These are phyloP conservation scores for Athene noctua DNA, from an alignment of 2,113 vertebrate genomes.

Conservation along the genomic window DNA sequence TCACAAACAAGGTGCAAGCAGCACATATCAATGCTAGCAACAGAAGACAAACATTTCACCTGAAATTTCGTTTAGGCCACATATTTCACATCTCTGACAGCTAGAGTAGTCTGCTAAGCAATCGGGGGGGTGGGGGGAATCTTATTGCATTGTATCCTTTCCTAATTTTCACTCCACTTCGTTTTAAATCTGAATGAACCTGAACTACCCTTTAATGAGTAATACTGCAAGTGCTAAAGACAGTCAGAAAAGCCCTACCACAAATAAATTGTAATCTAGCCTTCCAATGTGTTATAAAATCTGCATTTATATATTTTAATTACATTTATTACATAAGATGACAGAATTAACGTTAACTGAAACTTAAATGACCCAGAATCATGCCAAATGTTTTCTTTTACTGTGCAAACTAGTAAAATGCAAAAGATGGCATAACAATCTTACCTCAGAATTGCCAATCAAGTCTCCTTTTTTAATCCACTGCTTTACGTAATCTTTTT, in stretches of 20 bases:
- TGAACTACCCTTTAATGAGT: neutral
- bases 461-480: neutral
- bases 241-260: neutral
- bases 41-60: neutral
- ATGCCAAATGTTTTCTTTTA: neutral
- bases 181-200: neutral
- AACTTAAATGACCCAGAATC: neutral
- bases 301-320: neutral
- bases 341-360: neutral
- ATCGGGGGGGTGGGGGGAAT: rapidly evolving
- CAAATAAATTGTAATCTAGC: neutral
- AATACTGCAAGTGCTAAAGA: neutral
- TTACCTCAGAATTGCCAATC: neutral
- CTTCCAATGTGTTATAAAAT: neutral
- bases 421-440: neutral
- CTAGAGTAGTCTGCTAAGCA: neutral
- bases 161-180: neutral
- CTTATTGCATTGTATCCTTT: neutral
- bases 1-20: neutral
- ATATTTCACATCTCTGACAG: neutral
- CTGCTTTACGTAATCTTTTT: neutral
- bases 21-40: neutral
- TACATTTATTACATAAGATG: neutral
- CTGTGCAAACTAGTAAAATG: neutral
- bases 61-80: neutral